Conservation (phyloP, 2,888 invertebrate species). For the Euplagia quadripunctaria region DNA sequence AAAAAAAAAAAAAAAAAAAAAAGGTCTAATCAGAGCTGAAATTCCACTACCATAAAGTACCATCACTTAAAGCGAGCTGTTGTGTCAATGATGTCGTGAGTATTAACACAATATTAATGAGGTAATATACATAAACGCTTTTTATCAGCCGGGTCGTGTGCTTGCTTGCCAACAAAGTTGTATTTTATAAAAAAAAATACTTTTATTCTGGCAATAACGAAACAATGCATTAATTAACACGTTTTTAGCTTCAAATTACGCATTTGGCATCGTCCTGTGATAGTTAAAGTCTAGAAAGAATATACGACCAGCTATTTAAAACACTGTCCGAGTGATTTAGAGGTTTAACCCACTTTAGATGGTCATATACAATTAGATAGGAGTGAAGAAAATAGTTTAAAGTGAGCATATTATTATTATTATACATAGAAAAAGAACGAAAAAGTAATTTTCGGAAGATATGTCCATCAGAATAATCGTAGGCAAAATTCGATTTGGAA, state of each 20-base stretch:
- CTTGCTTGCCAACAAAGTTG: neutral
- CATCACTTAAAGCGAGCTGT: neutral
- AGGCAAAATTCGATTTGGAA: neutral
- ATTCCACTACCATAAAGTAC: neutral
- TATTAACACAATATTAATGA: too few relatives aligned
- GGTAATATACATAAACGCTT: too few relatives aligned
- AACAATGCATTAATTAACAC: constrained; percentile 37
- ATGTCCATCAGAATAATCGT: neutral
- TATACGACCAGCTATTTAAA: constrained; percentile 16
- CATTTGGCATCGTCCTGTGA: constrained; percentile 40
- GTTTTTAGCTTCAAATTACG: constrained; percentile 15
- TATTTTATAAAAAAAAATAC: neutral
- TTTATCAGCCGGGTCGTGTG: neutral
- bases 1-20: too few relatives aligned
- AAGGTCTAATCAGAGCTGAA: neutral
- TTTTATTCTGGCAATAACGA: neutral
- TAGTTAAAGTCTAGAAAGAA: constrained; percentile 20
- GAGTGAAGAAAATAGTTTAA: neutral
- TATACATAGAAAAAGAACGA: too few relatives aligned
- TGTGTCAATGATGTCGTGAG: neutral
- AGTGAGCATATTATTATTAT: too few relatives aligned
- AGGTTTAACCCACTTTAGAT: constrained; percentile 11
- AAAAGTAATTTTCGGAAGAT: too few relatives aligned
- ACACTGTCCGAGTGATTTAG: constrained; percentile 18
- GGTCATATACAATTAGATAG: neutral